Evolutionary conservation across 2,113 vertebrate species (phyloP), one percentile per base, ranked within the genome.

Genomic region (Eira barbara): DNA sequence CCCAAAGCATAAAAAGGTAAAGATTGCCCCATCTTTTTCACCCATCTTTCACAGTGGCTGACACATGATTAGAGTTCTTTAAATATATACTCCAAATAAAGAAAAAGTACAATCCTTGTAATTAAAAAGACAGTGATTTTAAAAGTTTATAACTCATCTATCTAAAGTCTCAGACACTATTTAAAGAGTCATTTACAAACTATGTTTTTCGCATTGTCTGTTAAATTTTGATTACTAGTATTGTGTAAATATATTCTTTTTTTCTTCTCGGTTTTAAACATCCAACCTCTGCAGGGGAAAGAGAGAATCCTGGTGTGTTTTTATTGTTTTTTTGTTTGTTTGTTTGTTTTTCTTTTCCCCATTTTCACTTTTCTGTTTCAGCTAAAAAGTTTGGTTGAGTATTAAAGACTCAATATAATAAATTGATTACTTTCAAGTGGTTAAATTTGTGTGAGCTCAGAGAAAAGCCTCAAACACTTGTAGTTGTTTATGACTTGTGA

Each of bases 91-190:
- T 82, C 6, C 31, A 91, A 80, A 55, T 55, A 90, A 10, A 36
- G 3, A 39, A 69, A 57, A 42, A 74, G 27, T 20, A 27, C 7
- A 49, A 0, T 6, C 7, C 3, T 63, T 89, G 12, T 7, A 96
- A 39, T 94, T 92, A 83, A 97, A 93, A 92, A 55, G 6, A 79
- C 81, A 97, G 86, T n/a, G 2, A 82, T 14, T 49, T 23, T 61
- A 47, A 73, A 87, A 29, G 21, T 80, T 86, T 92, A 31, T 15
- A 83, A n/a, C 11, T 47, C 47, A 84, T 84, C 34, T 88, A 55
- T 34, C 85, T 79, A 71, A 76, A 78, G 45, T 78, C 4, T 79
- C 12, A 87, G 39, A 45, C 17, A 76, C 13, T 93, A 67, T 76
- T 71, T 94, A 79, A 65, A 86, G 49, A 86, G 42, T 39, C 4